Conservation (phyloP, 2,888 invertebrate species). For the Nebria brevicollis region DNA sequence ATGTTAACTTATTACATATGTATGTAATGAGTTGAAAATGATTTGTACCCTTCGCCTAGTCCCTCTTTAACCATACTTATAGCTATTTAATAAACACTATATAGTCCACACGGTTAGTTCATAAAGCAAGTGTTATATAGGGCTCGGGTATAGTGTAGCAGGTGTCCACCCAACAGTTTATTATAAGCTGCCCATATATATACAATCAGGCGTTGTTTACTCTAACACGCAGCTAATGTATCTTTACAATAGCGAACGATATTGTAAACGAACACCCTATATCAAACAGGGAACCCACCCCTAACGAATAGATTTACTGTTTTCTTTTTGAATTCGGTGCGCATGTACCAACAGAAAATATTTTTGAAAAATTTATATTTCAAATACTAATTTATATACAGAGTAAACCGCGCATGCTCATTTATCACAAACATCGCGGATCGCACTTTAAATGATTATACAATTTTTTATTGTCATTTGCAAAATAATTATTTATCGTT, state of each 20-base stretch:
- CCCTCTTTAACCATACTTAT: neutral
- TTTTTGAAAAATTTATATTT: too few species aligned
- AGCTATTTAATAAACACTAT: neutral
- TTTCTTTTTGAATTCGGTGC: neutral
- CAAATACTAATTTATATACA: too few species aligned
- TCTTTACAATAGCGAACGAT: conserved; percentile 19
- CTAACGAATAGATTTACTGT: neutral
- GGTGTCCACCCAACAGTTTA: conserved; percentile 50
- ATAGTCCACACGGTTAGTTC: neutral
- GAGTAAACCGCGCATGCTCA: too few species aligned
- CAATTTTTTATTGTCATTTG: too few species aligned
- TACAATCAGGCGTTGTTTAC: conserved; percentile 47
- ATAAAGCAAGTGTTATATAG: conserved; percentile 11
- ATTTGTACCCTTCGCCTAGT: neutral
- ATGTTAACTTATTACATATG: neutral
- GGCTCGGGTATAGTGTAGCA: conserved; percentile 37
- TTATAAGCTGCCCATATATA: conserved; percentile 46
- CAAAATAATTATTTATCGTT: too few species aligned
- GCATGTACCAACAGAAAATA: neutral
- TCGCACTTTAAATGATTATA: too few species aligned
- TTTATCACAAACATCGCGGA: too few species aligned
- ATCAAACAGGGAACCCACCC: neutral
- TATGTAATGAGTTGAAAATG: neutral
- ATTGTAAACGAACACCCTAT: neutral
- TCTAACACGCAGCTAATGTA: conserved; percentile 50